These are phyloP conservation scores for Andrena flavipes DNA, from an alignment of 2,888 invertebrate species.

Conservation along the genomic window DNA sequence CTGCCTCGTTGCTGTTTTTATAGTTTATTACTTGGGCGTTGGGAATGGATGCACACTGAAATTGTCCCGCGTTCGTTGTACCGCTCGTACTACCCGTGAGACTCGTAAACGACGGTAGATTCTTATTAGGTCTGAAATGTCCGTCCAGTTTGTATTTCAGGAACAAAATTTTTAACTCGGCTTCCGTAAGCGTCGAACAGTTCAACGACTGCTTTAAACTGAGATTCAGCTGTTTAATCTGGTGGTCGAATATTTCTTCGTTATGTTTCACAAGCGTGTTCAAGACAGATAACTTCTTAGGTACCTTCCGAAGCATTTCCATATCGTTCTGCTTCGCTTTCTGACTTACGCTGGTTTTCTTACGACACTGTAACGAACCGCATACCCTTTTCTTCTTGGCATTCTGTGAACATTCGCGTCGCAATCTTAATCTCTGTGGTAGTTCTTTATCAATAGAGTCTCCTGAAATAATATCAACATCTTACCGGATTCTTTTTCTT, in stretches of 20 bases:
- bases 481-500: slow-evolving; percentile 10
- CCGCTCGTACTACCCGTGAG: neutral
- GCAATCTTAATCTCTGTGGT: neutral
- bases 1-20: neutral
- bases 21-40: neutral
- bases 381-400: neutral
- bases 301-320: neutral
- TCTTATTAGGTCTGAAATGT: slow-evolving; percentile 35
- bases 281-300: neutral
- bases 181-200: slow-evolving; percentile 26
- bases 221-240: neutral
- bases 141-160: slow-evolving; percentile 56
- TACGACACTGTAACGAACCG: neutral
- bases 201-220: slow-evolving; percentile 4
- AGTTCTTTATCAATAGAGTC: neutral
- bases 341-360: neutral
- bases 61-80: neutral
- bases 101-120: slow-evolving; percentile 12
- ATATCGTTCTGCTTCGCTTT: neutral
- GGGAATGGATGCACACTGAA: neutral
- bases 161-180: slow-evolving; percentile 40
- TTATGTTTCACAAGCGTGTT: neutral
- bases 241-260: slow-evolving; percentile 15
- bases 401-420: slow-evolving; percentile 14
- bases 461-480: neutral